These are phyloP conservation scores for Psophia crepitans DNA, from an alignment of 2,113 vertebrate species.

Conservation along the genomic window DNA sequence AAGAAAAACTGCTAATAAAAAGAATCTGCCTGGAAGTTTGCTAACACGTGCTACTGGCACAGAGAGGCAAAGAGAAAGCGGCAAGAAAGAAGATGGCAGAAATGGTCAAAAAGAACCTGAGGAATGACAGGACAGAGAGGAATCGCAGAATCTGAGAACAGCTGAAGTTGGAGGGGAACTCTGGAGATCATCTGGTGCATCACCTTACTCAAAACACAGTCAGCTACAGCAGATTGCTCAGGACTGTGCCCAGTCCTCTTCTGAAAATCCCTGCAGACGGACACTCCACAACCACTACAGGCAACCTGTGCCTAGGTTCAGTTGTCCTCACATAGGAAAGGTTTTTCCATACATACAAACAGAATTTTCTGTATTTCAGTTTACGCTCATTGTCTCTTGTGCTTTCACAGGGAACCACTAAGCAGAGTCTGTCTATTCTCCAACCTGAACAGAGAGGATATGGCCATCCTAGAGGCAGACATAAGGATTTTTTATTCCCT, in stretches of 20 bases:
- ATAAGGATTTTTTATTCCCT: neutral
- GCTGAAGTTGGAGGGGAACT: neutral
- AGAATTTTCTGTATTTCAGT: neutral
- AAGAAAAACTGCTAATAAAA: neutral
- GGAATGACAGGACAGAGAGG: neutral
- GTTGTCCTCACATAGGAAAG: neutral
- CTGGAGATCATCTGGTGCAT: neutral
- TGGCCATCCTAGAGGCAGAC: neutral
- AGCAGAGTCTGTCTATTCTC: neutral
- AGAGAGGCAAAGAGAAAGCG: neutral
- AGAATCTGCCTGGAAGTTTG: neutral
- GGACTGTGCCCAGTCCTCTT: neutral
- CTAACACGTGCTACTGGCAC: neutral
- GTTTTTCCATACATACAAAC: neutral
- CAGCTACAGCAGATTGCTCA: neutral
- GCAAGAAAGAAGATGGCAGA: neutral
- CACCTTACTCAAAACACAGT: neutral
- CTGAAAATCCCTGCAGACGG: neutral
- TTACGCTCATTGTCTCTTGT: neutral
- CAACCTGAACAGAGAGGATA: neutral
- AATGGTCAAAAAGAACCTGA: neutral
- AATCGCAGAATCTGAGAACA: neutral
- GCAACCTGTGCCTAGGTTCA: neutral
- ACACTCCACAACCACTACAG: neutral
- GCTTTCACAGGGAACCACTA: neutral